A percentile compares a stretch with the other conserved stretches of the same genome.
phyloP scores from a whole-genome alignment of 2,113 vertebrate species.

The Sterrhoptilus dennistouni region DNA sequence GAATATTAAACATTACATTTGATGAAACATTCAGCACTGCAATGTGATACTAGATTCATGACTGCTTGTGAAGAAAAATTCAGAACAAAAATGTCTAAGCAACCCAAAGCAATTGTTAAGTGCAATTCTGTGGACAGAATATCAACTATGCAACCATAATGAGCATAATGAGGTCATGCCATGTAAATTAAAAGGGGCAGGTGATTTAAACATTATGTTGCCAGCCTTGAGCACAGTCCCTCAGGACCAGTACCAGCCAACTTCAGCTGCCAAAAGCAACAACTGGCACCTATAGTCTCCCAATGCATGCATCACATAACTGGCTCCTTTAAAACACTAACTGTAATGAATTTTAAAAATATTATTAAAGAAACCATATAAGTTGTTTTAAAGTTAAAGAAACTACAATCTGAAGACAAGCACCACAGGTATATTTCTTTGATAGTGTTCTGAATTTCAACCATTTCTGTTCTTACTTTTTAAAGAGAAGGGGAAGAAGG shows the following conservation, averaged over 20 bases:
- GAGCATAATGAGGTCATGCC: not conserved
- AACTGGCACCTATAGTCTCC: not conserved
- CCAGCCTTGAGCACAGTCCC: not conserved
- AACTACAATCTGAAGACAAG: conserved; percentile 7
- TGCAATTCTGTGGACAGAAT: not conserved
- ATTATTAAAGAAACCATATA: conserved; percentile 43
- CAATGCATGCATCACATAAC: not conserved
- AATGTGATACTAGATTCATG: not conserved
- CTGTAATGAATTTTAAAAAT: conserved; percentile 28
- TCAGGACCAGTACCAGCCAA: not conserved
- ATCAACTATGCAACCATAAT: not conserved
- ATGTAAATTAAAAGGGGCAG: not conserved
- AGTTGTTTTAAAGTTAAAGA: conserved; percentile 44
- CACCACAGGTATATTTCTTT: conserved; percentile 32
- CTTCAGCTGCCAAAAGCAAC: not conserved
- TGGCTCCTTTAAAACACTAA: not conserved
- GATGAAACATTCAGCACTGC: not conserved
- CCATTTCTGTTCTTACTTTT: conserved; percentile 39
- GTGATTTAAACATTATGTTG: not conserved
- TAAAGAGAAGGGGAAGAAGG: conserved; percentile 11
- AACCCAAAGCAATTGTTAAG: not conserved
- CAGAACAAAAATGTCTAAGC: not conserved
- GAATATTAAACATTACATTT: not conserved
- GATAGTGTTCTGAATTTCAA: conserved; percentile 45
- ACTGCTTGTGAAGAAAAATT: not conserved